Evolutionary conservation across 2,888 invertebrate species (phyloP).

Genomic region (Carpatolechia fugitivella): DNA sequence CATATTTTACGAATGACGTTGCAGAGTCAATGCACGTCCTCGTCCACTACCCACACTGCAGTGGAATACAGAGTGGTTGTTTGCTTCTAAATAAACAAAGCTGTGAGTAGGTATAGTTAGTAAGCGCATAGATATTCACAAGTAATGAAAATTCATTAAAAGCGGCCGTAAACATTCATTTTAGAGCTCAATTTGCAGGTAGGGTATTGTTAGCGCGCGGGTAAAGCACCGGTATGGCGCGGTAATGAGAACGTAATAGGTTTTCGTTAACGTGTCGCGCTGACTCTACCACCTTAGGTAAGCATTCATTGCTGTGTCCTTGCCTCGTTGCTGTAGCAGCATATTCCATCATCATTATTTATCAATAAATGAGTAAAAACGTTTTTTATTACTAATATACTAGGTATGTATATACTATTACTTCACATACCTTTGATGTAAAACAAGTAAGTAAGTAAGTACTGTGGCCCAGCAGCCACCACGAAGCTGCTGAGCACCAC

Average conservation of each 20-base stretch:
- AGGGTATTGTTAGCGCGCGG: slow-evolving; percentile 6
- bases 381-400: too few relatives aligned
- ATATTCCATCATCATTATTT: too few relatives aligned
- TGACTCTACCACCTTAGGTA: too few relatives aligned
- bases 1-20: not conserved
- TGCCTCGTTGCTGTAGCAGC: too few relatives aligned
- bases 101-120: not conserved
- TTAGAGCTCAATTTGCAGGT: slow-evolving; percentile 2
- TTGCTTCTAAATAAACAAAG: not conserved
- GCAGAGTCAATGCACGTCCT: not conserved
- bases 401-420: too few relatives aligned
- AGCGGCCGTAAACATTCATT: not conserved
- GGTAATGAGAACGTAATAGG: slow-evolving; percentile 9
- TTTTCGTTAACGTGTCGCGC: not conserved
- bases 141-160: not conserved
- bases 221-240: slow-evolving; percentile 4
- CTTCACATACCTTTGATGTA: too few relatives aligned
- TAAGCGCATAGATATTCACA: not conserved
- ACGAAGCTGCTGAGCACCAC: too few relatives aligned
- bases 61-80: not conserved
- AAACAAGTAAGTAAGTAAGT: too few relatives aligned
- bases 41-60: not conserved
- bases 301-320: too few relatives aligned
- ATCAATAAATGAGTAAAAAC: too few relatives aligned
- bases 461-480: too few relatives aligned